Percentiles rank a stretch among this genome's conserved stretches.
These are phyloP conservation scores for Drosophila fuyamai DNA, from an alignment of 1,140 invertebrate species.

Conservation along the genomic window DNA sequence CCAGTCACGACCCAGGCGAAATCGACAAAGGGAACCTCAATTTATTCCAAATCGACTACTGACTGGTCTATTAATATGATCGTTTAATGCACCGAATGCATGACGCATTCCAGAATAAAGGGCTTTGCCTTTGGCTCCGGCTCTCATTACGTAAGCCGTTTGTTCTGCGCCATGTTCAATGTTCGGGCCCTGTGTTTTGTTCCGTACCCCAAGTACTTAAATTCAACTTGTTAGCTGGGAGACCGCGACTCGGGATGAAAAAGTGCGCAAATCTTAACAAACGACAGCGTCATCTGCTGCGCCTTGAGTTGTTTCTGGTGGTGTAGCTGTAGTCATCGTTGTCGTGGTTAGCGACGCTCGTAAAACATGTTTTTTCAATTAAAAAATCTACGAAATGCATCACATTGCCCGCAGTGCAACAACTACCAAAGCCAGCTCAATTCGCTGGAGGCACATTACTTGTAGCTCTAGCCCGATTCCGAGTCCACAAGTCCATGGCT, in stretches of 20 bases:
- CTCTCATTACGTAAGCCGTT: slow-evolving; percentile 45
- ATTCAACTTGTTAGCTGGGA: slow-evolving; percentile 60
- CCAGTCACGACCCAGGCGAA: slow-evolving; percentile 7
- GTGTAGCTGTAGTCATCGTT: slow-evolving; percentile 61
- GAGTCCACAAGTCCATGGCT: slow-evolving; percentile 13
- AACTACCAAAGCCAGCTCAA: slow-evolving; percentile 14
- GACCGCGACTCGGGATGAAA: slow-evolving; percentile 38
- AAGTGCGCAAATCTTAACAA: slow-evolving; percentile 72
- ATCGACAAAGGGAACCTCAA: slow-evolving; percentile 1
- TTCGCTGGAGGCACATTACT: slow-evolving; percentile 49
- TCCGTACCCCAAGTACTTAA: slow-evolving; percentile 52
- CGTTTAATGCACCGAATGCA: slow-evolving; percentile 22
- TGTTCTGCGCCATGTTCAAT: slow-evolving; percentile 33
- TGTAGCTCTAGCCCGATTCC: slow-evolving; percentile 38
- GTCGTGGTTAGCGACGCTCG: slow-evolving; percentile 77
- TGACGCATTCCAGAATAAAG: slow-evolving; percentile 40
- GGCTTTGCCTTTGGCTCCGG: slow-evolving; percentile 5
- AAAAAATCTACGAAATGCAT: slow-evolving; percentile 81
- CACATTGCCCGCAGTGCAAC: slow-evolving; percentile 48
- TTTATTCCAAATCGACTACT: slow-evolving; percentile 9
- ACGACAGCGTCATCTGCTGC: slow-evolving; percentile 79
- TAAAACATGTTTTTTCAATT: slow-evolving; percentile 84
- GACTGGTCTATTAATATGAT: slow-evolving; percentile 20
- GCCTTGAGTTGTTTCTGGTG: slow-evolving; percentile 51
- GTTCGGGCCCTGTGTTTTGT: slow-evolving; percentile 6